These are phyloP conservation scores for Sitobion miscanthi DNA, from an alignment of 1,140 invertebrate genomes.

Conservation along the genomic window DNA sequence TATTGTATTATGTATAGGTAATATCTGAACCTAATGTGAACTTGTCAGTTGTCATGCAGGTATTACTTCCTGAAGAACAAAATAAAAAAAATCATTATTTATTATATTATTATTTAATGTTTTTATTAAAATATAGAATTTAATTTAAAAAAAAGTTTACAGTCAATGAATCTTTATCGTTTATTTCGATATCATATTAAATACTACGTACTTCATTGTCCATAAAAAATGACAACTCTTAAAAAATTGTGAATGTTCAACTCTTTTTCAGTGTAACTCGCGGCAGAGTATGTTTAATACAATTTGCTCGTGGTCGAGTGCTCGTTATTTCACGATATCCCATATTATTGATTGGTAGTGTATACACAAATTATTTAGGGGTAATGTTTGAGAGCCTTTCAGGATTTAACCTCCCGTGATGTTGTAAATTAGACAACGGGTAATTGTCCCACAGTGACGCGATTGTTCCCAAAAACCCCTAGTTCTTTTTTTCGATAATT, in stretches of 20 bases:
- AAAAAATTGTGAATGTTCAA: too few species aligned
- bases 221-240: too few species aligned
- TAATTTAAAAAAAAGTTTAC: too few species aligned
- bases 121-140: background rate
- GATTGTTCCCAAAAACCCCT: slow-evolving; percentile 1
- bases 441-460: slow-evolving; percentile 21
- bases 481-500: background rate
- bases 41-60: background rate
- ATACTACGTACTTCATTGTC: too few species aligned
- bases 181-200: too few species aligned
- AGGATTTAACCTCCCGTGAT: slow-evolving; percentile 19
- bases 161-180: too few species aligned
- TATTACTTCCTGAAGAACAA: background rate
- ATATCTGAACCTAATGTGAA: background rate
- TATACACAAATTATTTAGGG: slow-evolving; percentile 31
- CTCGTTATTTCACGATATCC: slow-evolving; percentile 5
- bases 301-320: background rate
- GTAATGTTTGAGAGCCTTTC: slow-evolving; percentile 2
- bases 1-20: too few species aligned
- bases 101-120: too few species aligned
- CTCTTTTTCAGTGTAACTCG: too few species aligned
- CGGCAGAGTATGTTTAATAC: background rate
- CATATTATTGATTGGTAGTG: background rate
- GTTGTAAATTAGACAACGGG: slow-evolving; percentile 36
- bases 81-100: too few species aligned